Conservation (phyloP, 2,113 vertebrate species). For the Terrapene triunguis region DNA sequence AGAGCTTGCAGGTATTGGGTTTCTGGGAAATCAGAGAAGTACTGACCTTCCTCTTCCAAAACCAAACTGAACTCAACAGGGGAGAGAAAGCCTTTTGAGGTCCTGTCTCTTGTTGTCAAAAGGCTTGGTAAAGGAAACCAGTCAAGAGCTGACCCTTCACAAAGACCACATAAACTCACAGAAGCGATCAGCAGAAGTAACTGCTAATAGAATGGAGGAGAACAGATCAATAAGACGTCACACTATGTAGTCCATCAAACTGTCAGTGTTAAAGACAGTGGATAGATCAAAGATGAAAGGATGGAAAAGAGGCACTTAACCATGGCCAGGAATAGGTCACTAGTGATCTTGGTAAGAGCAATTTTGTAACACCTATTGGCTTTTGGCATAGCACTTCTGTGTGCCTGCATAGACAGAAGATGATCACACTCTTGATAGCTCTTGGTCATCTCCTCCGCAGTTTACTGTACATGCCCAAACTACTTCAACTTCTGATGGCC, state of each 20-base stretch:
- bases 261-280: background rate
- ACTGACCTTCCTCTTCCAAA: background rate
- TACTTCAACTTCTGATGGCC: background rate
- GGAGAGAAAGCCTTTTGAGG: background rate
- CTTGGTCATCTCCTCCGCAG: background rate
- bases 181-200: background rate
- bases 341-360: background rate
- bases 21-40: background rate
- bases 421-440: background rate
- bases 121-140: accelerated
- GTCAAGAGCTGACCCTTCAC: background rate
- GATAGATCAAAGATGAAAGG: background rate
- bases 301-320: background rate
- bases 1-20: background rate
- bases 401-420: background rate
- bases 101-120: background rate
- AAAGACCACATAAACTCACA: accelerated
- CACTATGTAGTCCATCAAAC: background rate
- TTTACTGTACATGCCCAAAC: background rate
- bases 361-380: background rate
- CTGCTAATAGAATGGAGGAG: background rate
- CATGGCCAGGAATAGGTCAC: background rate
- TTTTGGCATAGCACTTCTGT: background rate
- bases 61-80: background rate
- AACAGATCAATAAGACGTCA: background rate